phyloP scores from a whole-genome alignment of 2,113 vertebrate genomes.

The Phalacrocorax brasilianus region DNA sequence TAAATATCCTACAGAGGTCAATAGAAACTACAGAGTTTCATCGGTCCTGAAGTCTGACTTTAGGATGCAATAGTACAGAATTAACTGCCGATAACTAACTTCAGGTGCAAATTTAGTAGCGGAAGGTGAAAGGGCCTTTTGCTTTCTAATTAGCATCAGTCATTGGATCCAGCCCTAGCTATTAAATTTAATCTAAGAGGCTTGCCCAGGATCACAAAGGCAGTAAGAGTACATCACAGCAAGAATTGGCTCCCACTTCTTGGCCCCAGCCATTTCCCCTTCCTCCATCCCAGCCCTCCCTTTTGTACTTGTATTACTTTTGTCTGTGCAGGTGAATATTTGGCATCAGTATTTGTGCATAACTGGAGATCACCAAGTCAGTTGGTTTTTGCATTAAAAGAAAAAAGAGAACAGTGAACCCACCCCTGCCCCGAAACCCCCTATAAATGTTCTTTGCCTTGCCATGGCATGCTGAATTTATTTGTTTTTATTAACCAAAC shows the following conservation, averaged over 20 bases:
- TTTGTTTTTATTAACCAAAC: slow-evolving; percentile 38
- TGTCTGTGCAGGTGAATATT: slow-evolving; percentile 16
- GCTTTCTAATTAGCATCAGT: slow-evolving; percentile 34
- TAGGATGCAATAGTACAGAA: not conserved
- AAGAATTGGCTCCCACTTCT: not conserved
- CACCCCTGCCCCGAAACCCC: not conserved
- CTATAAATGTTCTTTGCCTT: not conserved
- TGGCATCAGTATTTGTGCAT: not conserved
- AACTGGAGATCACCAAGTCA: slow-evolving; percentile 34
- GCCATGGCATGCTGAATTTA: not conserved
- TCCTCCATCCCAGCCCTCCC: slow-evolving; percentile 15
- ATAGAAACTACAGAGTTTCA: not conserved
- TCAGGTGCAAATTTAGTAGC: slow-evolving; percentile 27
- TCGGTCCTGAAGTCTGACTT: not conserved
- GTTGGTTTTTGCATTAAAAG: slow-evolving; percentile 23
- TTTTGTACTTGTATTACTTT: slow-evolving; percentile 27
- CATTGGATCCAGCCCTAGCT: not conserved
- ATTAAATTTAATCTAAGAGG: slow-evolving; percentile 19
- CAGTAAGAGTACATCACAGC: not conserved
- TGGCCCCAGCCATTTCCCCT: slow-evolving; percentile 39
- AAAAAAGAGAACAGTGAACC: slow-evolving; percentile 25
- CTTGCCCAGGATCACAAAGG: not conserved
- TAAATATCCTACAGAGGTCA: not conserved
- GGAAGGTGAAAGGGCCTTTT: slow-evolving; percentile 30
- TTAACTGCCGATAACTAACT: not conserved